Evolutionary conservation across 1,140 invertebrate species (phyloP).

Genomic region (Mycetomoellerius zeteki): DNA sequence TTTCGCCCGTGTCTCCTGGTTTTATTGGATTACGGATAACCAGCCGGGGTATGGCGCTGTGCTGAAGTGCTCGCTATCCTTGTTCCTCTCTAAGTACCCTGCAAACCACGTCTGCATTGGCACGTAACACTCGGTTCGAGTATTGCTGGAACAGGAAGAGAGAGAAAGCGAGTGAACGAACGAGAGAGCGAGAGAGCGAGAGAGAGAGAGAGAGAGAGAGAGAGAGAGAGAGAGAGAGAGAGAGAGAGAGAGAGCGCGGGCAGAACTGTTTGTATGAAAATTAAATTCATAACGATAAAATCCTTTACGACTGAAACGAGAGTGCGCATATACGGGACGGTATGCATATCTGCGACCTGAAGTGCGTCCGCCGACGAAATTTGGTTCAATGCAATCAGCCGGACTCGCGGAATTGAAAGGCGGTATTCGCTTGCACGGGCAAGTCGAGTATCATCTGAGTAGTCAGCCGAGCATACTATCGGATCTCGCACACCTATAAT

Average conservation of each 20-base stretch:
- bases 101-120: conserved; percentile 76
- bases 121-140: conserved; percentile 74
- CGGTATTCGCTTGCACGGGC: conserved; percentile 26
- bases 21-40: conserved; percentile 86
- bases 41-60: conserved; percentile 77
- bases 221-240: conserved; percentile 15
- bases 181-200: background rate
- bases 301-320: conserved; percentile 78
- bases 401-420: conserved; percentile 68
- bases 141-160: conserved; percentile 43
- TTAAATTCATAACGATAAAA: conserved; percentile 86
- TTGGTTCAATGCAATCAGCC: conserved; percentile 66
- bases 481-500: conserved; percentile 44
- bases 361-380: conserved; percentile 56
- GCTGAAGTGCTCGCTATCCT: conserved; percentile 79
- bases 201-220: conserved; percentile 2
- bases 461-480: conserved; percentile 37
- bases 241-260: conserved; percentile 5
- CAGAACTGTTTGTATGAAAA: conserved; percentile 84
- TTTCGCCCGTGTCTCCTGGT: conserved; percentile 83
- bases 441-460: conserved; percentile 52
- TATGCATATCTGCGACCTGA: background rate
- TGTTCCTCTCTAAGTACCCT: conserved; percentile 81
- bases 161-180: conserved; percentile 5
- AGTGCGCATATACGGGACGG: conserved; percentile 6